phyloP scores from a whole-genome alignment of 1,140 invertebrate species.

The Drosophila lacertosa region DNA sequence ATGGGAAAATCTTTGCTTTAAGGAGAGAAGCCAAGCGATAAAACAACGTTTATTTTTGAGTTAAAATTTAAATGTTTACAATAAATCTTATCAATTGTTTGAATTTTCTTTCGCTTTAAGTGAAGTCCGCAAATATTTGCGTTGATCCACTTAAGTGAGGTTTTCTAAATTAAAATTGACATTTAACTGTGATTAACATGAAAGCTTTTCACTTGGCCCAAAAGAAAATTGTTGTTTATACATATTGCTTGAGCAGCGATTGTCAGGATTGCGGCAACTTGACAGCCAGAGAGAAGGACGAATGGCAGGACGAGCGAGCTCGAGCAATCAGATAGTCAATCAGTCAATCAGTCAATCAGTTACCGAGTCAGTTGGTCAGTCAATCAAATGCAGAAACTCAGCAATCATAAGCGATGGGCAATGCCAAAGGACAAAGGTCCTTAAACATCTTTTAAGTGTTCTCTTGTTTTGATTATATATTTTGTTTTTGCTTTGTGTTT shows the following conservation, averaged over 20 bases:
- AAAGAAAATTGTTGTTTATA: conserved; percentile 30
- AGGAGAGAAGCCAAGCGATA: not conserved
- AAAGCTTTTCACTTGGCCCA: conserved; percentile 64
- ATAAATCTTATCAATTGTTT: not conserved
- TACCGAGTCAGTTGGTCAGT: conserved; percentile 49
- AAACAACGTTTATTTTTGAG: no score
- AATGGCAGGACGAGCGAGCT: conserved; percentile 19
- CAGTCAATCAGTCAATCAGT: conserved; percentile 57
- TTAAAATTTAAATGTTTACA: not conserved
- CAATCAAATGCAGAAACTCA: conserved; percentile 55
- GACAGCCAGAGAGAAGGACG: not conserved
- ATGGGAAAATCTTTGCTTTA: no score
- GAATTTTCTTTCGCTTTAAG: conserved; percentile 1
- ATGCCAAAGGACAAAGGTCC: conserved; percentile 15
- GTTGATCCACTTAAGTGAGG: conserved; percentile 29
- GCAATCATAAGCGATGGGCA: conserved; percentile 31
- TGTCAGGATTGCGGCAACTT: conserved; percentile 1
- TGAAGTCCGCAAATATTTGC: not conserved
- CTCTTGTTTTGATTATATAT: conserved; percentile 29
- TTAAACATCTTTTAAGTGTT: conserved; percentile 56
- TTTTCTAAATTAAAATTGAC: conserved; percentile 70
- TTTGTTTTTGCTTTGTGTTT: conserved; percentile 27
- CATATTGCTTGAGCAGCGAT: conserved; percentile 18
- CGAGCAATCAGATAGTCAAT: no score
- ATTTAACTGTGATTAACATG: conserved; percentile 70